phyloP scores from a whole-genome alignment of 2,888 invertebrate genomes.

The Netelia inedita region DNA sequence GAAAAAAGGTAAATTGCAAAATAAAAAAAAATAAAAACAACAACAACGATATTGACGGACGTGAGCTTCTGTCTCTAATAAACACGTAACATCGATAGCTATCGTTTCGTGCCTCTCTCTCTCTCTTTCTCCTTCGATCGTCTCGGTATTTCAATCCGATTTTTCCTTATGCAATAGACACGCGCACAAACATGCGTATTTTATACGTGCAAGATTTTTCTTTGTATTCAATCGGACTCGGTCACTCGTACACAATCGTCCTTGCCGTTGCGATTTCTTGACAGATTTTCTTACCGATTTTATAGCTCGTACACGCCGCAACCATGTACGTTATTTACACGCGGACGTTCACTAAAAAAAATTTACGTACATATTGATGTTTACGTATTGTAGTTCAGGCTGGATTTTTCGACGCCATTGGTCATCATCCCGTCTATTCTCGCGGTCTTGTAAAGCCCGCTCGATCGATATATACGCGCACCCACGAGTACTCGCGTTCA shows the following conservation, averaged over 20 bases:
- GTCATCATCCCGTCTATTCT: constrained; percentile 40
- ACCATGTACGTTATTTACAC: background rate
- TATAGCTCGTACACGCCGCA: constrained; percentile 5
- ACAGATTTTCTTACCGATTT: constrained; percentile 11
- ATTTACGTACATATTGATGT: background rate
- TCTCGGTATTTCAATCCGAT: constrained; percentile 64
- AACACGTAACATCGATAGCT: constrained; percentile 48
- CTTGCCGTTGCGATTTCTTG: constrained; percentile 34
- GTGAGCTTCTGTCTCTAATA: constrained; percentile 33
- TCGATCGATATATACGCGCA: background rate
- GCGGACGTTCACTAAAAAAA: background rate
- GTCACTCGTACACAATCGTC: constrained; percentile 12
- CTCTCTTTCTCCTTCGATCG: constrained; percentile 64
- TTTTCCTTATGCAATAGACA: constrained; percentile 66
- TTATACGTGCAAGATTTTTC: background rate
- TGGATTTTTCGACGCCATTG: constrained; percentile 42
- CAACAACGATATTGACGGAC: constrained; percentile 18
- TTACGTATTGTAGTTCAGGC: background rate
- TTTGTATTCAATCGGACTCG: constrained; percentile 10
- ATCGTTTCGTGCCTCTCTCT: constrained; percentile 58
- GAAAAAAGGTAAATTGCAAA: constrained; percentile 8
- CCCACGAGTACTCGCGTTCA: constrained; percentile 43
- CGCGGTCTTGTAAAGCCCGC: background rate
- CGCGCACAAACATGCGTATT: background rate
- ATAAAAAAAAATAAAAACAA: constrained; percentile 16